A percentile compares a stretch with the other conserved stretches of the same genome.
Conservation (phyloP, 1,140 invertebrate species). For the Batillaria attramentaria region DNA sequence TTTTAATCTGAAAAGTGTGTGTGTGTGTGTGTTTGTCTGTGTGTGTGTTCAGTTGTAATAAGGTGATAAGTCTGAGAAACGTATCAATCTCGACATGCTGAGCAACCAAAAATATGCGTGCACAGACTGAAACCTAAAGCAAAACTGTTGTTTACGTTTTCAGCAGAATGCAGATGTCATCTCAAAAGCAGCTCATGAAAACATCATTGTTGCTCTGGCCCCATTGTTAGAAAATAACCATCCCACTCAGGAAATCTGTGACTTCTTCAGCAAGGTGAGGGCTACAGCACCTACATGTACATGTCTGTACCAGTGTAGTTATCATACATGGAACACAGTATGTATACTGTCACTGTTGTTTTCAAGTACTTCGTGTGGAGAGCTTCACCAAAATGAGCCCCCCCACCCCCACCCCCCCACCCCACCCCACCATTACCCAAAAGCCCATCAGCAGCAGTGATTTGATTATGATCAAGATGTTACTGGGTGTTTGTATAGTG, state of each 20-base stretch:
- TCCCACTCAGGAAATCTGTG: constrained; percentile 78
- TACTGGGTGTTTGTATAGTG: too few species aligned
- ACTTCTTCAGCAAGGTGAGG: constrained; percentile 74
- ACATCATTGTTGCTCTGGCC: constrained; percentile 76
- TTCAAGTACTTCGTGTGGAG: background rate
- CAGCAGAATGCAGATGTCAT: constrained; percentile 69
- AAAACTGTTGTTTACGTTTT: constrained; percentile 30
- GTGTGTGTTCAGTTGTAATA: too few species aligned
- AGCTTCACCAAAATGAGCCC: background rate
- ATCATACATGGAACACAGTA: too few species aligned
- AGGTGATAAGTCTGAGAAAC: too few species aligned
- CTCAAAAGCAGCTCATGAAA: constrained; percentile 72
- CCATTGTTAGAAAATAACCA: constrained; percentile 78
- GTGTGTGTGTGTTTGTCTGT: too few species aligned
- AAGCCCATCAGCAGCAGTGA: too few species aligned
- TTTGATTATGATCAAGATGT: too few species aligned
- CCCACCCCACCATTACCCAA: constrained; percentile 3
- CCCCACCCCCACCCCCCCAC: background rate
- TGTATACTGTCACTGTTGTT: too few species aligned
- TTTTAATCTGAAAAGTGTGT: too few species aligned
- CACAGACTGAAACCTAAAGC: too few species aligned
- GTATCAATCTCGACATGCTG: too few species aligned
- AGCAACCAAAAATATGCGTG: too few species aligned
- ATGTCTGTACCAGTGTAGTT: background rate
- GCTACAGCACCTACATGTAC: background rate